Evolutionary conservation across 2,888 invertebrate genomes (phyloP).

Genomic region (Ornithoptera alexandrae): DNA sequence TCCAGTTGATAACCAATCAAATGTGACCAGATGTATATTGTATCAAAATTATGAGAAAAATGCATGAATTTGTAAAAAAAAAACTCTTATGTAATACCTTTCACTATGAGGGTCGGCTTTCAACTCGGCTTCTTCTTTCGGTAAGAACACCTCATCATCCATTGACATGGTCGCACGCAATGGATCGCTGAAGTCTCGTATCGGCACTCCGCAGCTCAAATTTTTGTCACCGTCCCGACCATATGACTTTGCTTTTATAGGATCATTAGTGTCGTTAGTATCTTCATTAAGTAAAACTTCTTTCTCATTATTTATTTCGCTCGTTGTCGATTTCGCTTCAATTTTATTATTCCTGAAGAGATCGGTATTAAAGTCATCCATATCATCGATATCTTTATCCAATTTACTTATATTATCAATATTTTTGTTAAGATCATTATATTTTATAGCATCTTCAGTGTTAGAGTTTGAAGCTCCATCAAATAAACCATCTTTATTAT

Average conservation of each 20-base stretch:
- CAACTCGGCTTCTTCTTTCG: conserved; percentile 62
- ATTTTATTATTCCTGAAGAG: conserved; percentile 19
- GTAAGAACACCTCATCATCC: conserved; percentile 72
- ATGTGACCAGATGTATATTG: too few relatives aligned
- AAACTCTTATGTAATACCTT: conserved; percentile 45
- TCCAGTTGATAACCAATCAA: too few relatives aligned
- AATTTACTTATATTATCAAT: conserved; percentile 1
- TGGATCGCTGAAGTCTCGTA: conserved; percentile 92
- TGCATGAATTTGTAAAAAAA: too few relatives aligned
- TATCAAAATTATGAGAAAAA: too few relatives aligned
- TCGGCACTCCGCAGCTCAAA: conserved; percentile 74
- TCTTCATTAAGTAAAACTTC: conserved; percentile 5
- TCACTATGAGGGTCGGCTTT: conserved; percentile 66
- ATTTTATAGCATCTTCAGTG: conserved; percentile 2
- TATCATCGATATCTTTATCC: conserved; percentile 14
- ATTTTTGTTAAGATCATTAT: conserved; percentile 3
- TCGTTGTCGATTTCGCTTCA: conserved; percentile 26
- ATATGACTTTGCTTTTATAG: conserved; percentile 49
- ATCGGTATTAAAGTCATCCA: conserved; percentile 28
- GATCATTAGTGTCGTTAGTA: conserved; percentile 43
- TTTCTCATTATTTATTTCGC: conserved; percentile 30
- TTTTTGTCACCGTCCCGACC: conserved; percentile 64
- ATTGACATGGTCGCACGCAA: conserved; percentile 79
- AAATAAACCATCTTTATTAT: conserved; percentile 16
- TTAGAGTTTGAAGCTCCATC: conserved; percentile 2